Base-by-base conservation (phyloP, 1,140 invertebrate species). In the Carposina sasakii region DNA sequence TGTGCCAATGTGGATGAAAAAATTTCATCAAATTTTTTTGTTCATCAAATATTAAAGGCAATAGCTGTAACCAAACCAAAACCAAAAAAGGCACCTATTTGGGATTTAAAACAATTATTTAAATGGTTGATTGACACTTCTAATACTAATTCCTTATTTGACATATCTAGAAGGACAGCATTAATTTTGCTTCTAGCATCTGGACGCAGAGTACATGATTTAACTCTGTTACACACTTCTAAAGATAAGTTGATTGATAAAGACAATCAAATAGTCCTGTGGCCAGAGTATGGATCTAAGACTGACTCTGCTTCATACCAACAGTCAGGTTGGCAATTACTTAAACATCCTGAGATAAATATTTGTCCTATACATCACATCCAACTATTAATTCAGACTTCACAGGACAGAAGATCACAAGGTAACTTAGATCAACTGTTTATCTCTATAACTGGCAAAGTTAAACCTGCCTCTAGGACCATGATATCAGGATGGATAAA, bases 121-220 rank as follows among this genome's bases (percentile, higher is more conserved):
- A 12, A 26, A 6, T 26, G 24, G 24, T 26, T 26, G 12, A 26
- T 5, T 6, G 12, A 5, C 5, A 26, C 24, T 26, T 12, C 24
- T 5, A 26, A 12, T 26, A 26, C 24, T 6, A 12, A 12, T 26
- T 26, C 24, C 5, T 12, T 26, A 6, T 26, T 26, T 26, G 24
- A 26, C 24, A 26, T 26, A 6, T 41, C 39, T 24, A 37, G 28
- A 58, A 59, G 61, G 64, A 64, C 45, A 43, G 50, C 16, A 54
- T 60, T n/a, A 49, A 58, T 21, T 55, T 24, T 41, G 13, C 21
- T 41, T 13, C 16, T 41, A 67, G 39, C 24, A 54, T 15, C 50
- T 58, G n/a, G 65, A 58, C 0, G 37, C 50, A 37, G 20, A 42
- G 48, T 52, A 17, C 22, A 8, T 26, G 24, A 26, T 26, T 26